Evolutionary conservation across 2,797 vertebrate genomes (phyloP).

Genomic region (Pipistrellus pipistrellus): DNA sequence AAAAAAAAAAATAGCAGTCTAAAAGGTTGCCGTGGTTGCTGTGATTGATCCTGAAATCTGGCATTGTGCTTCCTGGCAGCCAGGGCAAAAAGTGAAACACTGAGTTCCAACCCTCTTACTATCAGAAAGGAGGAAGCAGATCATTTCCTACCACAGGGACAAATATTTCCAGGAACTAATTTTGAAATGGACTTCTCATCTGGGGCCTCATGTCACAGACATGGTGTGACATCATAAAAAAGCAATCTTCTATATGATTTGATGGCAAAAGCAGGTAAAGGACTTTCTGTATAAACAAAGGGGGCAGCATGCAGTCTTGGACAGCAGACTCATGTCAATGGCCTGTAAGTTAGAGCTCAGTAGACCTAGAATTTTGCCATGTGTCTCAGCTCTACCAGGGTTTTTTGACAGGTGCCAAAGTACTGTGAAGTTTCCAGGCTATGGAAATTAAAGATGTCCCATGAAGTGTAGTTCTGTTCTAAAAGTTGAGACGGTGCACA

Average conservation of each 20-base stretch:
- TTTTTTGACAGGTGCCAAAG: neutral
- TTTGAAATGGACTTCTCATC: constrained; percentile 63
- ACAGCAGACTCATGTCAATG: neutral
- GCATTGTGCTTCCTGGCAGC: constrained; percentile 71
- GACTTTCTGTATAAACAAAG: neutral
- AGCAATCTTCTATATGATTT: neutral
- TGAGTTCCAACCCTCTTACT: neutral
- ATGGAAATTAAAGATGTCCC: neutral
- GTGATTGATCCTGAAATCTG: constrained; percentile 36
- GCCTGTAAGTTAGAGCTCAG: neutral
- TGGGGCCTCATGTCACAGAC: neutral
- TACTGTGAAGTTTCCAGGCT: neutral
- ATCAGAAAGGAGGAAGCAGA: constrained; percentile 71
- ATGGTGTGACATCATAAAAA: constrained; percentile 7
- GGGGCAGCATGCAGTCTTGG: neutral
- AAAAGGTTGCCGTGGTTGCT: neutral
- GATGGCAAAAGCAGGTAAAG: neutral
- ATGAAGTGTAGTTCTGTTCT: neutral
- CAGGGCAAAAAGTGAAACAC: constrained; percentile 66
- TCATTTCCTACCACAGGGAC: constrained; percentile 45
- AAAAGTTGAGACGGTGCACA: neutral
- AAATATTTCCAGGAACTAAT: constrained; percentile 74
- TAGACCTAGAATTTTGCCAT: neutral
- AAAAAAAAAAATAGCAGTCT: neutral
- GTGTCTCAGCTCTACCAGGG: neutral